Conservation (phyloP, 2,797 vertebrate genomes). For the Cercopithecus petaurista region DNA sequence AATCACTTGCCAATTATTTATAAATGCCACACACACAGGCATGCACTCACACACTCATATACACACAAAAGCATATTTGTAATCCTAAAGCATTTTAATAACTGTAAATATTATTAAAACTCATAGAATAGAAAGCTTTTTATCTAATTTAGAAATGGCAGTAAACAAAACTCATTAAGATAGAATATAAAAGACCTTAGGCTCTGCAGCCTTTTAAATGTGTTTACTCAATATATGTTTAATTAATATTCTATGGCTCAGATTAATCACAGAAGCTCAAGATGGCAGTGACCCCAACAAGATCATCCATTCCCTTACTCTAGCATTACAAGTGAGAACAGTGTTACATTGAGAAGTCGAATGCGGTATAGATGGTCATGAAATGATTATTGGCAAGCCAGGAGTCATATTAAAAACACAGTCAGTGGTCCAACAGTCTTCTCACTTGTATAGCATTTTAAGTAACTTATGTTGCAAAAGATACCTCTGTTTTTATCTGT, state of each 20-base stretch:
- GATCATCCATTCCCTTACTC: neutral
- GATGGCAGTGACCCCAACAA: neutral
- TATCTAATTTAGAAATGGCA: neutral
- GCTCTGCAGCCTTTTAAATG: neutral
- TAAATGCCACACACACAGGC: neutral
- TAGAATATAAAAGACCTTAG: neutral
- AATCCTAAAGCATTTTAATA: neutral
- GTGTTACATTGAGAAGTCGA: neutral
- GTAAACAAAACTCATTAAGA: neutral
- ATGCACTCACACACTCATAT: neutral
- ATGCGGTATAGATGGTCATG: neutral
- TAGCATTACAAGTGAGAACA: neutral
- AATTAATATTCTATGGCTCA: neutral
- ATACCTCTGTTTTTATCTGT: neutral
- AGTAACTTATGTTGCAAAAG: neutral
- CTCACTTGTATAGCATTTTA: neutral
- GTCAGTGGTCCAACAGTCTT: neutral
- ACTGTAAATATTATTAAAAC: constrained; percentile 8
- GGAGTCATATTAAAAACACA: neutral
- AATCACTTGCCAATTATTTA: neutral
- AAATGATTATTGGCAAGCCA: neutral
- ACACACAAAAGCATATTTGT: neutral
- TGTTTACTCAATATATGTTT: neutral
- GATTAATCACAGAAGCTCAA: neutral
- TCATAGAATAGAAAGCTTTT: neutral